Conservation (phyloP, 2,113 vertebrate genomes). For the Syngnathus scovelli region DNA sequence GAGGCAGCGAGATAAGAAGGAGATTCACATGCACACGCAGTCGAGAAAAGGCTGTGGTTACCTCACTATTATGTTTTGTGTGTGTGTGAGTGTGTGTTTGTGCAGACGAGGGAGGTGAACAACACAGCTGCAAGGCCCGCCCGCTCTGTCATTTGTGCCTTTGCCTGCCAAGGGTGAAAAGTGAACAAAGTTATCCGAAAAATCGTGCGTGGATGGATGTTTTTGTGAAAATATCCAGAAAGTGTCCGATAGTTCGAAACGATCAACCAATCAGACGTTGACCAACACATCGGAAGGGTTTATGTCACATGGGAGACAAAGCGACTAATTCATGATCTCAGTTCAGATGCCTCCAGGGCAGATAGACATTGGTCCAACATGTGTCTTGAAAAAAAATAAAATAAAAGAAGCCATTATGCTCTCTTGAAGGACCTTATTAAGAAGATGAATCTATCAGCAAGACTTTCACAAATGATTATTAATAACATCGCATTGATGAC, state of each 20-base stretch:
- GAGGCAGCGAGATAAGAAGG: conserved; percentile 27
- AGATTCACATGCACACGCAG: conserved; percentile 25
- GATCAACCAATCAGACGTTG: not conserved
- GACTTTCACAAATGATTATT: not conserved
- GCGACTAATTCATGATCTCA: conserved; percentile 63
- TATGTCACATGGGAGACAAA: conserved; percentile 60
- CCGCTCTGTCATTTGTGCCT: conserved; percentile 82
- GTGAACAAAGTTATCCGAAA: conserved; percentile 76
- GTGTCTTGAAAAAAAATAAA: not conserved
- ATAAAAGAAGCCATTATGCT: not conserved
- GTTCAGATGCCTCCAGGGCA: conserved; percentile 56
- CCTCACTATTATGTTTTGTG: conserved; percentile 32
- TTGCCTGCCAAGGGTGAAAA: conserved; percentile 78
- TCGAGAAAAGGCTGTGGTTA: conserved; percentile 40
- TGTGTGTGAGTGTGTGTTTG: conserved; percentile 17
- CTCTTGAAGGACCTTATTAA: not conserved
- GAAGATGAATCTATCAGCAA: not conserved
- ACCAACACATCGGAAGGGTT: not conserved
- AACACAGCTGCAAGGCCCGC: conserved; percentile 79
- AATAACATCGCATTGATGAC: not conserved
- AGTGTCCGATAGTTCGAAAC: not conserved
- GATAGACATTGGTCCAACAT: conserved; percentile 5
- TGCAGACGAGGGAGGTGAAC: conserved; percentile 19
- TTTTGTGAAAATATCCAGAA: too few relatives aligned
- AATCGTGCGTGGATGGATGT: too few relatives aligned